Conservation (phyloP, 2,888 invertebrate genomes). For the Macrosoma leucophasiata region DNA sequence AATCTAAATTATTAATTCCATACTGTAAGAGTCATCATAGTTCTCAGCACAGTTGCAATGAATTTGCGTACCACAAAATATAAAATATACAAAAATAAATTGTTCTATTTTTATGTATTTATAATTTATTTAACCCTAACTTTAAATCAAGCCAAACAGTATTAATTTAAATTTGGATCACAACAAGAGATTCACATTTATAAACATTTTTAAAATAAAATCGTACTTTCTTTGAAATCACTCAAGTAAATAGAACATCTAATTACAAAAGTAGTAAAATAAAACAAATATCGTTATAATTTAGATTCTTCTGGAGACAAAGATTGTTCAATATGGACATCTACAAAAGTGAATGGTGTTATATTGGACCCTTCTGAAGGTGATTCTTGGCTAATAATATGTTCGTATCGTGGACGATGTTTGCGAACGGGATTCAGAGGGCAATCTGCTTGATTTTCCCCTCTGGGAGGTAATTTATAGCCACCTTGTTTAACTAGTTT, state of each 20-base stretch:
- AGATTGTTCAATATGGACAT: constrained; percentile 47
- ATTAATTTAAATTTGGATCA: constrained; percentile 11
- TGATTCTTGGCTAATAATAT: constrained; percentile 50
- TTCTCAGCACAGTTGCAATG: no score
- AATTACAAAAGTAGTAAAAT: no score
- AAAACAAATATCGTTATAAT: constrained; percentile 35
- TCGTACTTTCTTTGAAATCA: no score
- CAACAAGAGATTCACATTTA: constrained; percentile 20
- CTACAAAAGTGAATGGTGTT: constrained; percentile 54
- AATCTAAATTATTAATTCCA: no score
- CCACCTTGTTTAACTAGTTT: constrained; percentile 57
- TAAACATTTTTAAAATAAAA: constrained; percentile 3
- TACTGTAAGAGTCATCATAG: no score
- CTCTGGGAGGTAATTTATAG: constrained; percentile 53
- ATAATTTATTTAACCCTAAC: not conserved
- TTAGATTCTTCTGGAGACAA: constrained; percentile 53
- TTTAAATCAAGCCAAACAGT: constrained; percentile 7
- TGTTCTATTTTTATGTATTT: constrained; percentile 1
- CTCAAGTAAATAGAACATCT: not conserved
- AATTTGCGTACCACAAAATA: no score
- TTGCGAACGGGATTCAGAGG: constrained; percentile 37
- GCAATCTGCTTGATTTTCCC: constrained; percentile 43
- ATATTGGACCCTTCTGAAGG: constrained; percentile 43
- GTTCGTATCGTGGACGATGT: constrained; percentile 48
- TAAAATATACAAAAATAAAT: not conserved